These are phyloP conservation scores for Patella depressa DNA, from an alignment of 2,888 invertebrate species.

Conservation along the genomic window DNA sequence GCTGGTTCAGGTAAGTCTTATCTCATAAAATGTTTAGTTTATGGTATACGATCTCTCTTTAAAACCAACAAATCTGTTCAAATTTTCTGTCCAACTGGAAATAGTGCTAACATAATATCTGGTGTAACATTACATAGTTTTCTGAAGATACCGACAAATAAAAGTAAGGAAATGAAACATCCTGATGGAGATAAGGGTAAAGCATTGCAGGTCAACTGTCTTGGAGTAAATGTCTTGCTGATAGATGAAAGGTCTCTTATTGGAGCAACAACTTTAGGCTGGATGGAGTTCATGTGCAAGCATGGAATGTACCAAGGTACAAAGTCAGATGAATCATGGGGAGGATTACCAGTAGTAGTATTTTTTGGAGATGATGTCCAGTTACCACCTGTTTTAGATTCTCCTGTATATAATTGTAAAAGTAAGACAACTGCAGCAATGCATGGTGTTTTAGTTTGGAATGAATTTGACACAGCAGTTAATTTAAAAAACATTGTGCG, in stretches of 20 bases:
- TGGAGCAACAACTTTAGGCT: constrained; percentile 34
- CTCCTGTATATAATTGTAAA: constrained; percentile 36
- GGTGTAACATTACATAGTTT: constrained; percentile 42
- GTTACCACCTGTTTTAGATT: constrained; percentile 41
- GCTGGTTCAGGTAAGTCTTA: constrained; percentile 43
- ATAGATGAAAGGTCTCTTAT: constrained; percentile 42
- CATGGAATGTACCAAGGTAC: constrained; percentile 25
- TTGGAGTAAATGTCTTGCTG: constrained; percentile 34
- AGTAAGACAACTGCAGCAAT: constrained; percentile 29
- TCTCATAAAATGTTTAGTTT: constrained; percentile 40
- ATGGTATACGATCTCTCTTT: constrained; percentile 31
- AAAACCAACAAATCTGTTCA: constrained; percentile 35
- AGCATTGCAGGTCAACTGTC: constrained; percentile 33
- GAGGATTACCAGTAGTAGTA: constrained; percentile 43
- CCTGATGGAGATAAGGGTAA: constrained; percentile 33
- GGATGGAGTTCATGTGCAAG: constrained; percentile 33
- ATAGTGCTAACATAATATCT: constrained; percentile 41
- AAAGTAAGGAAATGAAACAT: constrained; percentile 35
- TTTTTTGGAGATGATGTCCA: constrained; percentile 45
- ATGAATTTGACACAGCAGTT: constrained; percentile 31
- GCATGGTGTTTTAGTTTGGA: constrained; percentile 37
- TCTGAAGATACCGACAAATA: constrained; percentile 38
- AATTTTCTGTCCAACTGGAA: constrained; percentile 44
- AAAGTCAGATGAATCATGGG: constrained; percentile 27
- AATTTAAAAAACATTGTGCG: constrained; percentile 29